A percentile compares a stretch with the other conserved stretches of the same genome.
Evolutionary conservation across 2,113 vertebrate species (phyloP).

Genomic region (Chaetura pelagica): DNA sequence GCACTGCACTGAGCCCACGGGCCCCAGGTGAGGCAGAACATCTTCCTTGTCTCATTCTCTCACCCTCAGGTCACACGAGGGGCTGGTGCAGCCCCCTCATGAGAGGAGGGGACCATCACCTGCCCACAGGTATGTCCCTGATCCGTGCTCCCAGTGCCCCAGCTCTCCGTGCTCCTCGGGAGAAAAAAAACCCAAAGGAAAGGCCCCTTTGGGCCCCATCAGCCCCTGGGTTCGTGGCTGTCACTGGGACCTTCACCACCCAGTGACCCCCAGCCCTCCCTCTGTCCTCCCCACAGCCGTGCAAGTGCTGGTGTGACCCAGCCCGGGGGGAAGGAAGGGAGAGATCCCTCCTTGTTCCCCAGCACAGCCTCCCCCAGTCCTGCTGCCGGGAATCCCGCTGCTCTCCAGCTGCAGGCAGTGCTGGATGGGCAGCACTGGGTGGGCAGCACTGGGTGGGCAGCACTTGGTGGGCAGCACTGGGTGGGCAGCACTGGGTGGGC

Average conservation of each 20-base stretch:
- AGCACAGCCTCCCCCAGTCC: not conserved
- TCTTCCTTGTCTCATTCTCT: not conserved
- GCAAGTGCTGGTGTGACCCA: not conserved
- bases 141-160: too few species aligned
- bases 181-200: not conserved
- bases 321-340: not conserved
- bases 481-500: too few species aligned
- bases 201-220: not conserved
- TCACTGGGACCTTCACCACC: not conserved
- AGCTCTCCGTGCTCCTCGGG: not conserved
- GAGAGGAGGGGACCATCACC: fast-evolving
- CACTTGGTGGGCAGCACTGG: too few species aligned
- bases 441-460: too few species aligned
- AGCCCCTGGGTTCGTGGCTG: not conserved
- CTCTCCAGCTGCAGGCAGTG: too few species aligned
- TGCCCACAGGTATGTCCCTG: fast-evolving
- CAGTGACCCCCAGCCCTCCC: not conserved
- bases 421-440: too few species aligned
- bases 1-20: too few species aligned
- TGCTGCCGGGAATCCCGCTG: not conserved
- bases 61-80: not conserved
- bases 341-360: not conserved
- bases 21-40: too few species aligned
- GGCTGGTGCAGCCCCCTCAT: not conserved
- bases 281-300: not conserved